Base-by-base conservation (phyloP, 2,888 invertebrate genomes). In the Pollenia angustigena region DNA sequence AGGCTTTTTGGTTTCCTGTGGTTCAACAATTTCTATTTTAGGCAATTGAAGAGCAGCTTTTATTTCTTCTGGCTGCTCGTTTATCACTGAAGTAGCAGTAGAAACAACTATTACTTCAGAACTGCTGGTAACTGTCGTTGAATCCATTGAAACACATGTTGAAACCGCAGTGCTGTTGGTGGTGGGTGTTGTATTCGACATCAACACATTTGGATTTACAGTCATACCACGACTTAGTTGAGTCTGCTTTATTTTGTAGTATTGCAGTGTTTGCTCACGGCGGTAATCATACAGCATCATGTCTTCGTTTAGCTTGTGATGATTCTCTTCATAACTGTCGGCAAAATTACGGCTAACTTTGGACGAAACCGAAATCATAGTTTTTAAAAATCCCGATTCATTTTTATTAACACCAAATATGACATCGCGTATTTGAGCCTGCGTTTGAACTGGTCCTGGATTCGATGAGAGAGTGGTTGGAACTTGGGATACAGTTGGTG, bases 271-370 rank as follows among this genome's bases (percentile, higher is more conserved):
- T 90, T 96, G 94, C 90, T 96, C 96, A 1, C 96, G 96, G 71
- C 96, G 94, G 92, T 96, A 96, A 0, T 95, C 96, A 88, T 96
- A 96, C 75, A 96, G 93, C 94, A 96, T 95, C 8, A 95, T 95
- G 88, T 95, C 95, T 52, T 96, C 95, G 58, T 84, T 90, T 12
- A 82, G 83, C 62, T 86, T 88, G 81, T 90, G 90, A 68, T 90
- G 89, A 87, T 89, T 88, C 60, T 91, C 90, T 2, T 92, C 91
- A 0, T 91, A 90, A 16, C 90, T 90, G 54, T 92, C 91, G 9
- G 16, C 56, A 12, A 68, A 74, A 42, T 84, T 87, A 14, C 87
- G 87, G 0, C 72, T 72, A 48, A 91, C 91, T 88, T 92, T 93
- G 82, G 93, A 93, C 32, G 93, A 93, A 1, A 92, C 92, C 1